phyloP scores from a whole-genome alignment of 2,113 vertebrate genomes.

The Ctenodactylus gundi region DNA sequence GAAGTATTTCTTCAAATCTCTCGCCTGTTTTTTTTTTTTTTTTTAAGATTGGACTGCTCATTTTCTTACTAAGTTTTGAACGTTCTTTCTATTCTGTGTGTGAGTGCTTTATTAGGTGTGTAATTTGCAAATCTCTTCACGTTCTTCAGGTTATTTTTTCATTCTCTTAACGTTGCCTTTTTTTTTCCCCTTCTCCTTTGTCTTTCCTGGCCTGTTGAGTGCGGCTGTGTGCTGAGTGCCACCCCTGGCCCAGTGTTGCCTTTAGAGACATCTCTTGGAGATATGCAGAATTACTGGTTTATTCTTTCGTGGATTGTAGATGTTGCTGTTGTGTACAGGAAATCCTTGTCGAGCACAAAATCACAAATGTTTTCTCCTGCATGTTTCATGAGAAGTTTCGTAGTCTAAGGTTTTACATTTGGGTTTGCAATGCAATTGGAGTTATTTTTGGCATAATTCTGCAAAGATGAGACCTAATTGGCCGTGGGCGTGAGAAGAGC shows the following conservation, averaged over 20 bases:
- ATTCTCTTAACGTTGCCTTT: neutral
- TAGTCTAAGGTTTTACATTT: neutral
- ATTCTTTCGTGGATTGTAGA: neutral
- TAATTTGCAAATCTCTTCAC: conserved; percentile 2
- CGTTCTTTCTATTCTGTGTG: neutral
- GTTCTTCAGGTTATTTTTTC: neutral
- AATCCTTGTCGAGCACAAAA: neutral
- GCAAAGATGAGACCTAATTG: neutral
- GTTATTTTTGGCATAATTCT: conserved; percentile 5
- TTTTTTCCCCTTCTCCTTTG: neutral
- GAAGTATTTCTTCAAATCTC: neutral
- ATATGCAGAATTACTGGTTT: neutral
- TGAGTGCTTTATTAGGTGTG: neutral
- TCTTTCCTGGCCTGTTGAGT: no score
- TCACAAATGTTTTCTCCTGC: neutral
- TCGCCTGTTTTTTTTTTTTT: conserved; percentile 33
- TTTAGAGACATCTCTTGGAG: neutral
- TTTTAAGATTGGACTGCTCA: neutral
- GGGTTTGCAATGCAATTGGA: neutral
- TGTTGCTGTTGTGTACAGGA: neutral
- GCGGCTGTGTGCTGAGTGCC: neutral
- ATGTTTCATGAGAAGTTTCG: neutral
- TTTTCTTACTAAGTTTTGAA: conserved; percentile 45
- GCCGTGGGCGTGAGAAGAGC: neutral
- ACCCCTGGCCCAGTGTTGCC: neutral